Base-by-base conservation (phyloP, 1,140 invertebrate genomes). In the Sesamia nonagrioides region DNA sequence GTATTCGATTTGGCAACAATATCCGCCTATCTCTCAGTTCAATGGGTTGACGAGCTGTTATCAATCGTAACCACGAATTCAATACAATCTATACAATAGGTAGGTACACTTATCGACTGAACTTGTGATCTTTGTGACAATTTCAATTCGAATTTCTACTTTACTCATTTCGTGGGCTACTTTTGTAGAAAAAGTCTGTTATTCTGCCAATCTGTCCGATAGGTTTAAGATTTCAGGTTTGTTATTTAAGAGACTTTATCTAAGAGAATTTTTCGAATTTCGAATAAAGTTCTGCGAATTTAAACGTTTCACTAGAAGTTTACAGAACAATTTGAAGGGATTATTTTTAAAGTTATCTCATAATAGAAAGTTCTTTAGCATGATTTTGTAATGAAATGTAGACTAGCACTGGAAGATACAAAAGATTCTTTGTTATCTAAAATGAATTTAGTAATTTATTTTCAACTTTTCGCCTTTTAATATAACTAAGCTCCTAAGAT, bases 1-100 rank as follows among this genome's bases (percentile, higher is more conserved):
- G 8, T 42, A 72, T 71, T 45, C 17, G 72, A 60, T 79, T 80
- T 84, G 77, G 78, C 78, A 82, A 82, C 78, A 78, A 66, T 66
- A 66, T 66, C 37, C 37, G 37, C 2, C 66, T 71, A 71, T 74
- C 18, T 42, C 15, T n/a, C 40, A 15, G 52, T 74, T 58, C 18
- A 74, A 27, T 60, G 54, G 40, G 71, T 74, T 74, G 71, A 45
- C 37, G 54, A 42, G 52, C 54, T 74, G 11, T 74, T 74, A 74
- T 74, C 71, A 8, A 27, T 11, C 54, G 33, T 17, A 69, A 68
- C 48, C 63, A 72, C 52, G 48, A 69, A 69, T 79, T 21, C 78
- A 79, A 75, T 58, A 68, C 71, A 71, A 69, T 69, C 48, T n/a
- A 50, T 40, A 66, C 61, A 66, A 66, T 66, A 66, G 37, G 37